Base-by-base conservation (phyloP, 2,888 invertebrate species). In the Rutpela maculata region DNA sequence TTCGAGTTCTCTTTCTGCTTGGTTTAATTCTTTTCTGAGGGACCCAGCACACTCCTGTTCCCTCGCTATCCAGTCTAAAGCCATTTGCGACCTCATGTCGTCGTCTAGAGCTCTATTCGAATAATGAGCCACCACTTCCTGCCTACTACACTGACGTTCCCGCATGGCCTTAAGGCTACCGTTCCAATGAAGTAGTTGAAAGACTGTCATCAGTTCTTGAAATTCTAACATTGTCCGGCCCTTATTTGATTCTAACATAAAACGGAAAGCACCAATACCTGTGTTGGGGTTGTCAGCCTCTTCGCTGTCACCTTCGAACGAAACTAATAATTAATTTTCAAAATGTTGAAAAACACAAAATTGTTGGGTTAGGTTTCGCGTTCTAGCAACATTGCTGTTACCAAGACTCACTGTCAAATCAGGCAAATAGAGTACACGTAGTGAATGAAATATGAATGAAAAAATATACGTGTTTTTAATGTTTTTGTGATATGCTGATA, bases 141-240 rank as follows among this genome's bases (percentile, higher is more conserved):
- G 97, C 83, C 98, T 92, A 78, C 97, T 97, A 90, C 98, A 98
- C 89, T 98, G 97, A 62, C 98, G 93, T 90, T 98, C 98, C 65
- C 98, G 92, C 98, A 98, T 98, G 62, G 98, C 98, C 85, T 97
- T 96, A 85, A 98, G 90, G 83, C 97, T 97, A n/a, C 98, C 98
- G 89, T 98, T 98, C 98, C 98, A 98, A 90, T 98, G 98, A 71
- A 98, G 92, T 83, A 98, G 92, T 91, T 98, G 98, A 91, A 98
- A 98, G 66, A 98, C 98, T n/a, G 98, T 98, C 98, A 98, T 98
- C 86, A 98, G 91, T 89, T 98, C 98, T 90, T 98, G 98, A 91
- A 98, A 98, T 90, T 98, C 98, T 82, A 98, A 92, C 98, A 98
- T 98, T 71, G 98, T 97, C 82, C 97, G 94, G 12, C 98, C 98